These are phyloP conservation scores for Listronotus oregonensis DNA, from an alignment of 1,140 invertebrate genomes.

Conservation along the genomic window DNA sequence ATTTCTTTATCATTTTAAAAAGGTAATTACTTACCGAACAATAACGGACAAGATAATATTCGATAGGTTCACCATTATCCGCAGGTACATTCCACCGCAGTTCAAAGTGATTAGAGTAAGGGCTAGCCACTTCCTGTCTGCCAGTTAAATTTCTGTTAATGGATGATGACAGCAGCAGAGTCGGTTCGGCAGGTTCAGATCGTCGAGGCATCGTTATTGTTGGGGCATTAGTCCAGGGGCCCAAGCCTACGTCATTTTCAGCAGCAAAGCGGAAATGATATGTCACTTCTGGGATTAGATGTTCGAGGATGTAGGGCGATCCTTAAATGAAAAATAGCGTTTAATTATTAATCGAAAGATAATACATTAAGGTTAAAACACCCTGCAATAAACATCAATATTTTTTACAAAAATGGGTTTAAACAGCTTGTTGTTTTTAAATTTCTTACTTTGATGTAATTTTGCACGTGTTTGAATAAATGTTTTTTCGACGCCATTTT, in stretches of 20 bases:
- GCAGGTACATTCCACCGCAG: slow-evolving; percentile 80
- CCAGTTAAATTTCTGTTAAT: slow-evolving; percentile 37
- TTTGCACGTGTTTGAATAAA: too few relatives aligned
- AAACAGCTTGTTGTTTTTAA: too few relatives aligned
- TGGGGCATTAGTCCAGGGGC: slow-evolving; percentile 65
- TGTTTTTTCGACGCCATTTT: too few relatives aligned
- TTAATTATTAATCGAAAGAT: background rate
- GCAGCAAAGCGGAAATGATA: slow-evolving; percentile 88
- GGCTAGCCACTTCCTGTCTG: slow-evolving; percentile 55
- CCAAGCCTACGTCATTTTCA: slow-evolving; percentile 80
- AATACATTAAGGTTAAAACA: too few relatives aligned
- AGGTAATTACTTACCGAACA: slow-evolving; percentile 81
- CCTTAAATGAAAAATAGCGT: slow-evolving; percentile 51
- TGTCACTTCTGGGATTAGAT: slow-evolving; percentile 73
- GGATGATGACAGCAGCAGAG: slow-evolving; percentile 56
- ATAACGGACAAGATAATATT: slow-evolving; percentile 79
- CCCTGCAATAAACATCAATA: too few relatives aligned
- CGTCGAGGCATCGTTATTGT: slow-evolving; percentile 59
- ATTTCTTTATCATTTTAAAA: too few relatives aligned
- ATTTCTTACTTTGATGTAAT: too few relatives aligned
- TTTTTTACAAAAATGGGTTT: too few relatives aligned
- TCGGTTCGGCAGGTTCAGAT: slow-evolving; percentile 63
- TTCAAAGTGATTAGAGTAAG: slow-evolving; percentile 77
- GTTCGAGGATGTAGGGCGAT: slow-evolving; percentile 79
- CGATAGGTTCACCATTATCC: slow-evolving; percentile 88